Base-by-base conservation (phyloP, 2,888 invertebrate species). In the Tortricodes alternella region DNA sequence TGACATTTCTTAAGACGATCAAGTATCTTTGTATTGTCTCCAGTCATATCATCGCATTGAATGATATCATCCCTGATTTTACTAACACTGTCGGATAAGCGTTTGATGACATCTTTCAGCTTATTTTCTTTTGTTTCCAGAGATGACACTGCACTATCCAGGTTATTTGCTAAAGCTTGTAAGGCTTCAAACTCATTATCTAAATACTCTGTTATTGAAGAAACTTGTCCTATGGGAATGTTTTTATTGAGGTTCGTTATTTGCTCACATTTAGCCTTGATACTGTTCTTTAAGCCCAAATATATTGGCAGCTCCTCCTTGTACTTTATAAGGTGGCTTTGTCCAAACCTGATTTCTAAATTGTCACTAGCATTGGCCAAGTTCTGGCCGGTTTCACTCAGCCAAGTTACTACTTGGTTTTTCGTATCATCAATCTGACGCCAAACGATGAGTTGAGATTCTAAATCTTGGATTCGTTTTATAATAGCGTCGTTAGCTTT, bases 391-490 rank as follows among this genome's bases (percentile, higher is more conserved):
- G 96, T 97, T 74, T 96, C 95, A 58, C 93, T 93, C 4, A 98
- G 76, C 98, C 98, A 98, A 16, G 94, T 93, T 0, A 95, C 85
- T 2, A 98, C 89, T 75, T 96, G 96, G 62, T 95, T 95, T 74
- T 96, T 96, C 0, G 95, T 94, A 58, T 96, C 96, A 66, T 97
- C 96, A 27, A 98, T 95, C 78, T 98, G 97, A 70, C 96, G 95
- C 97, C 98, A 98, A 49, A 98, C 95, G n/a, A 96, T 94, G 0
- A 95, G 92, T 81, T 98, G 97, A 0, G 96, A 96, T 83, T 98
- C 98, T 46, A 95, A 93, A 50, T 94, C 94, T 78, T 97, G 96
- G 16, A 94, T 93, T 64, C 94, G 92, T 64, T 94, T 95, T 4
- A 94, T 92, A 2, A 96, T 92, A 43, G 93, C 92, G 60, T 95